Evolutionary conservation across 2,113 vertebrate species (phyloP).

Genomic region (Alosa alosa): DNA sequence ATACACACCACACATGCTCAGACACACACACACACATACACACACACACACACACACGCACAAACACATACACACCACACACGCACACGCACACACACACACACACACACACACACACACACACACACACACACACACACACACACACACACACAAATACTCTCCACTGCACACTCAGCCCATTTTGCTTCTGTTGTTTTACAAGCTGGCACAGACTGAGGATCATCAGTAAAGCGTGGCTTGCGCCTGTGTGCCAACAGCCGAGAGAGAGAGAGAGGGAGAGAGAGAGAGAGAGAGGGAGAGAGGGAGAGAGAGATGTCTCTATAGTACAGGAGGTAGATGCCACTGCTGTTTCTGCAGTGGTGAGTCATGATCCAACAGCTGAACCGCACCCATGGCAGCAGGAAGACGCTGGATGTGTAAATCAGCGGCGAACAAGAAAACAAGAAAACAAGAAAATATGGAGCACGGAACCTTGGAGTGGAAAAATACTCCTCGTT

Average conservation of each 20-base stretch:
- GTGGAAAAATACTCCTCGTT: neutral
- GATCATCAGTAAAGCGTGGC: constrained; percentile 9
- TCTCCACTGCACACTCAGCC: constrained; percentile 57
- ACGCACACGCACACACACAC: neutral
- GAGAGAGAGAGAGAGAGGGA: neutral
- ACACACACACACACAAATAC: constrained; percentile 51
- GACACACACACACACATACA: neutral
- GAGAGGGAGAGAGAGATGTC: neutral
- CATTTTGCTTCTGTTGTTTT: constrained; percentile 50
- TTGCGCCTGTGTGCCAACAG: neutral
- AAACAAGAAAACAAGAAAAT: neutral
- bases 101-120: neutral
- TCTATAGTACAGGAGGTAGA: constrained; percentile 29
- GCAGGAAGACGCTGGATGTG: constrained; percentile 44
- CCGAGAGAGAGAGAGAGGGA: neutral
- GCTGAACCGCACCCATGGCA: constrained; percentile 67
- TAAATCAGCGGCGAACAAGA: neutral
- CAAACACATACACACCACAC: constrained; percentile 17
- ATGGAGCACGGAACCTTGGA: neutral
- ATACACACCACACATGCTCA: neutral
- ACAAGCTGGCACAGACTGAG: constrained; percentile 11
- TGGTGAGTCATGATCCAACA: constrained; percentile 76
- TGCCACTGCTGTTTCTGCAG: constrained; percentile 66
- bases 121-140: constrained; percentile 25
- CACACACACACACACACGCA: neutral